phyloP scores from a whole-genome alignment of 1,140 invertebrate species.

The Acromyrmex charruanus region DNA sequence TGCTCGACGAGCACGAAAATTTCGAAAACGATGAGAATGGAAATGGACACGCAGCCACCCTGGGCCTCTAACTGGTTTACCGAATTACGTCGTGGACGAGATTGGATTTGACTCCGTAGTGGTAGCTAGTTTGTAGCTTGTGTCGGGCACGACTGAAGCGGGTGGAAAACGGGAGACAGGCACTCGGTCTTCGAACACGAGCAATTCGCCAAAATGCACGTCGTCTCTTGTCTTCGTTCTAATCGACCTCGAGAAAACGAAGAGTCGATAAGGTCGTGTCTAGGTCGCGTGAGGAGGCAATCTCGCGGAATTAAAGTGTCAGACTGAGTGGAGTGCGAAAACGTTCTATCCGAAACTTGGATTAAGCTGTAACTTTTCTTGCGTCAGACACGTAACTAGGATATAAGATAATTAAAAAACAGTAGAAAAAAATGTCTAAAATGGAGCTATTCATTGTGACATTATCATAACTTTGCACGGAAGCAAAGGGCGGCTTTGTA shows the following conservation, averaged over 20 bases:
- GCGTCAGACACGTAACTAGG: neutral
- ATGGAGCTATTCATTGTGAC: neutral
- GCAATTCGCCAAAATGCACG: constrained; percentile 76
- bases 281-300: constrained; percentile 37
- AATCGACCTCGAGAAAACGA: constrained; percentile 58
- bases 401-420: constrained; percentile 16
- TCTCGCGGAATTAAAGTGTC: constrained; percentile 60
- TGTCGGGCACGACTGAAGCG: constrained; percentile 25
- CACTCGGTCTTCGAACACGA: constrained; percentile 58
- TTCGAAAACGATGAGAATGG: constrained; percentile 78
- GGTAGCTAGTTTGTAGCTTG: constrained; percentile 46
- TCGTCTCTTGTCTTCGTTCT: constrained; percentile 57
- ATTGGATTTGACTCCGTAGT: constrained; percentile 80
- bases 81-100: constrained; percentile 77
- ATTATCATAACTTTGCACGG: neutral
- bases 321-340: constrained; percentile 2
- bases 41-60: constrained; percentile 75
- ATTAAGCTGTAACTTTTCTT: constrained; percentile 29
- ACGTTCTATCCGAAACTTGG: constrained; percentile 33
- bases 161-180: constrained; percentile 27
- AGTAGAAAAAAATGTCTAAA: neutral
- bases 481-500: neutral
- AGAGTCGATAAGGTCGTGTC: constrained; percentile 52
- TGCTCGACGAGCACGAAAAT: constrained; percentile 68
- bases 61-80: constrained; percentile 79